These are phyloP conservation scores for Diarsia brunnea DNA, from an alignment of 2,888 invertebrate species.

Conservation along the genomic window DNA sequence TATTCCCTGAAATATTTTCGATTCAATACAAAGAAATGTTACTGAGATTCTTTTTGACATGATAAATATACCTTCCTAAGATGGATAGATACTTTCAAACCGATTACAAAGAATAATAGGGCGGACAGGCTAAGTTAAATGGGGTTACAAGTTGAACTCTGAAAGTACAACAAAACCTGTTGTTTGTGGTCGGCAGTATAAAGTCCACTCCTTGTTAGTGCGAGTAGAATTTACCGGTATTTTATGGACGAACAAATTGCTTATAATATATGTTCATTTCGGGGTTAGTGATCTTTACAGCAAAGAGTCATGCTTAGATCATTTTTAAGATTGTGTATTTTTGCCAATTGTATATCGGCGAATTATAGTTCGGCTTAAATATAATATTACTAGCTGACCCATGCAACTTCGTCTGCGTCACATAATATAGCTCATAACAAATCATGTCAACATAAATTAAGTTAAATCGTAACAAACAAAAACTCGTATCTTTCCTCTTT, in stretches of 20 bases:
- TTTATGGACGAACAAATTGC: constrained; percentile 20
- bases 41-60: background rate
- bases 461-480: too few relatives aligned
- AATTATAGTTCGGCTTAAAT: too few relatives aligned
- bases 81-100: background rate
- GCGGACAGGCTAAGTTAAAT: constrained; percentile 26
- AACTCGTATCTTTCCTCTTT: too few relatives aligned
- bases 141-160: constrained; percentile 29
- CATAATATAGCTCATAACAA: too few relatives aligned
- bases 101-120: constrained; percentile 18
- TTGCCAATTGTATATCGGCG: background rate
- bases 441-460: too few relatives aligned
- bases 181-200: constrained; percentile 38
- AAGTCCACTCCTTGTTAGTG: constrained; percentile 38
- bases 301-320: background rate
- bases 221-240: constrained; percentile 17
- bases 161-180: constrained; percentile 34
- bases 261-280: background rate
- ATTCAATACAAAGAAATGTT: background rate
- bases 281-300: background rate
- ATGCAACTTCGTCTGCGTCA: too few relatives aligned
- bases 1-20: background rate
- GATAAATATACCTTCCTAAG: background rate
- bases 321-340: background rate
- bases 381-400: too few relatives aligned